Base-by-base conservation (phyloP, 2,888 invertebrate species). In the Pseudeuparius sepicola region DNA sequence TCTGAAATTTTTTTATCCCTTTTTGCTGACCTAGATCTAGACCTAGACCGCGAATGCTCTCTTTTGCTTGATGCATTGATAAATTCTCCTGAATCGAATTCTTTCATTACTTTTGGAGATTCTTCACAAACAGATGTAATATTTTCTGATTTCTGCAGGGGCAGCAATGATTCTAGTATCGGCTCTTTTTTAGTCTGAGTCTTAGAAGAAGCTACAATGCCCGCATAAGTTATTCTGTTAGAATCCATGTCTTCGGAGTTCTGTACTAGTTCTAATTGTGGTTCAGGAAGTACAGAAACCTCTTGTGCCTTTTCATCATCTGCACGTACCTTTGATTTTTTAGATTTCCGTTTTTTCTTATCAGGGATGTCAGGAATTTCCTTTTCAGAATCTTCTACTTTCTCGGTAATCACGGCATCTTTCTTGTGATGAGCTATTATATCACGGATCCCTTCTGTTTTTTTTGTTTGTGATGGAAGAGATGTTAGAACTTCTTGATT, bases 1-100 rank as follows among this genome's bases (percentile, higher is more conserved):
- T n/a, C n/a, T n/a, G n/a, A n/a, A n/a, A n/a, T n/a, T n/a, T n/a
- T n/a, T n/a, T n/a, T n/a, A n/a, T n/a, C n/a, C n/a, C n/a, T n/a
- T n/a, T n/a, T n/a, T n/a, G n/a, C n/a, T n/a, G n/a, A n/a, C n/a
- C n/a, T 39, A 5, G 51, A 48, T 14, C 50, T 42, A 12, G 57
- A 57, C 26, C 53, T 42, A 2, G 56, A 55, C 41, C 57, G 48
- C 11, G 51, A 46, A 24, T 55, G 42, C 4, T 51, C 53, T 36
- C 46, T 47, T 29, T 46, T 49, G 10, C 41, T 44, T 14, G 47
- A 33, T 9, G 55, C 45, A 15, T n/a, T n/a, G n/a, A 54, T 51
- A 35, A 58, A 58, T 6, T 54, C 55, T 37, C 56, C 52, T 4
- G 47, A 14, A 42, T 54, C 28, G 16, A 16, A 10, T 11, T 34